Base-by-base conservation (phyloP, 2,113 vertebrate genomes). In the Anarhynchus alexandrinus region DNA sequence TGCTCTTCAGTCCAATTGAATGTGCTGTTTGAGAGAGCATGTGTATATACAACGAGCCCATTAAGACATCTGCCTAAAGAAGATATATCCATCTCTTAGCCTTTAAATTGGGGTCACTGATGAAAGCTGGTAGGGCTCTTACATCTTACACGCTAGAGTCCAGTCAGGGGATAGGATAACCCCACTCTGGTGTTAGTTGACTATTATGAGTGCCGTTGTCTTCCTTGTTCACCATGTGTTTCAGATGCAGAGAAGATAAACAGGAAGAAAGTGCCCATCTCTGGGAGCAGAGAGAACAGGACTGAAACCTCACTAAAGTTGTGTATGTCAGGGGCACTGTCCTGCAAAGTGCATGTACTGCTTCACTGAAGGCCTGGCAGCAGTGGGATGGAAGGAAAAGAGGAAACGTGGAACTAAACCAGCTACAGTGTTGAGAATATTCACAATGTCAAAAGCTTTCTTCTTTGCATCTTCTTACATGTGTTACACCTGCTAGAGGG, bases 161-260 rank as follows among this genome's bases (percentile, higher is more conserved):
- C 13, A 40, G 7, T 29, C 36, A 72, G 38, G 16, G 25, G 22
- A 59, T 2, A 18, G 12, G 9, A 38, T 38, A n/a, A 52, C 20
- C 10, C 58, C 3, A 1, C 40, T 34, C 49, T 58, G 36, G 32
- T 17, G 21, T 69, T 40, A 80, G 23, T 9, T 80, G 32, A 43
- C 22, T 15, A 27, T 12, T 3, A 0, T 7, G 12, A 49, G 3
- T 42, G 10, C 12, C 1, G 0, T 20, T 57, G 16, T 51, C n/a
- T 80, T 32, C 32, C 16, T 43, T 69, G 70, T 10, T 64, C 15
- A 57, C 5, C 18, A 12, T 20, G 9, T 19, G 11, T 32, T 65
- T 38, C 12, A 10, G 16, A 2, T 67, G 15, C 54, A 67, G 54
- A 23, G 59, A 34, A 66, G 17, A 58, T 11, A 64, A 62, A 29